Percentiles rank a stretch among this genome's conserved stretches.
Evolutionary conservation across 2,797 vertebrate genomes (phyloP).

Genomic region (Philypnodon macrostomus): DNA sequence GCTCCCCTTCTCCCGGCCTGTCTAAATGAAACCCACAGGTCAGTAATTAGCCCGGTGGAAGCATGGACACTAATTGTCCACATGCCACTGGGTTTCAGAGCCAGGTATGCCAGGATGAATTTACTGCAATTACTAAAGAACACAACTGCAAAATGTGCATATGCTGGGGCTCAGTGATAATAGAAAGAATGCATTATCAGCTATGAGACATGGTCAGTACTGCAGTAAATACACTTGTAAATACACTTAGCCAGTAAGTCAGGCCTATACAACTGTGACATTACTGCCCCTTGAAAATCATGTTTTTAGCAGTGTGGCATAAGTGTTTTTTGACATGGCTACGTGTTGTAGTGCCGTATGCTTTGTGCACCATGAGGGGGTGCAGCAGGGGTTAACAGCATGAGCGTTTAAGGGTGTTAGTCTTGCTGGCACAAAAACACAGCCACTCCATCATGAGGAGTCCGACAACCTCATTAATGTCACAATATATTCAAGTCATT

Average conservation of each 20-base stretch:
- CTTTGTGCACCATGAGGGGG: conserved; percentile 59
- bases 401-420: conserved; percentile 74
- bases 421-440: conserved; percentile 73
- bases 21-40: conserved; percentile 76
- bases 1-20: conserved; percentile 37
- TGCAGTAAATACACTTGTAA: too few relatives aligned
- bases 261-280: too few relatives aligned
- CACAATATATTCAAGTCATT: conserved; percentile 75
- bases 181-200: neutral
- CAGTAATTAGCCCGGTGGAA: conserved; percentile 72
- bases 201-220: neutral
- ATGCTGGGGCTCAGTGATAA: neutral
- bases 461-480: conserved; percentile 80
- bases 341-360: conserved; percentile 51
- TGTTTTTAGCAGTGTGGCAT: conserved; percentile 11
- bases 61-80: conserved; percentile 62
- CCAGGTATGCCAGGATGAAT: conserved; percentile 38
- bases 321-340: conserved; percentile 24
- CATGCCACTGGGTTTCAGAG: conserved; percentile 51
- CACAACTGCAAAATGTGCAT: conserved; percentile 1
- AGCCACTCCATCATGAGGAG: conserved; percentile 72
- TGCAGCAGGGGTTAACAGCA: conserved; percentile 74
- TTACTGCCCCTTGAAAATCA: neutral
- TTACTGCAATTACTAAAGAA: conserved; percentile 1
- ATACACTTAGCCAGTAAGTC: too few relatives aligned